Evolutionary conservation across 2,797 vertebrate genomes (phyloP), one percentile per base, ranked within the genome.

Genomic region (Schizopygopsis malacanthus): DNA sequence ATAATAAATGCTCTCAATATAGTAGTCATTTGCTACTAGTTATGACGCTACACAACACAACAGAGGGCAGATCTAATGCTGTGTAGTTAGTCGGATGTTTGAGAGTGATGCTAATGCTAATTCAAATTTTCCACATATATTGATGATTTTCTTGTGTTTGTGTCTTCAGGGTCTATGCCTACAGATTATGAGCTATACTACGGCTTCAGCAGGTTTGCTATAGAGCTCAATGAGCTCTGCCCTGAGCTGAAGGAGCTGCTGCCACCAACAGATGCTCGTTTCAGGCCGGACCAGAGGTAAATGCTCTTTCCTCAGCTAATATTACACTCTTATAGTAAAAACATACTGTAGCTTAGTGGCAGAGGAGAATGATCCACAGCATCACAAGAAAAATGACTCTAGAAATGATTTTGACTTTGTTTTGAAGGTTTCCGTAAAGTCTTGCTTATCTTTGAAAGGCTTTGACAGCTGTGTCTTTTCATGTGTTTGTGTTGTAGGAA

Each of bases 101-200:
- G 45, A 73, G 15, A 52, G 72, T 41, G 50, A 37, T 39, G 65
- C 28, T 69, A 39, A 39, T 69, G 28, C 63, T 67, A 67, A 63
- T 69, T 16, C 69, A n/a, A 43, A 72, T 71, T 39, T 69, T 69
- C 33, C 65, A 20, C 33, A 20, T 4, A 47, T 43, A 47, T 1
- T 25, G 41, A 45, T 15, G 22, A 45, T 8, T 73, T 43, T 45
- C 41, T 25, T 56, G 33, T 73, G 43, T 71, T 8, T 76, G 59
- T 79, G 39, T 80, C 41, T 77, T 4, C 88, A 99, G 98, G 98
- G 84, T 99, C 98, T 88, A 97, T 99, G 98, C 98, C 98, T 88
- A 98, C 97, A 88, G 97, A 99, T 93, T 98, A 97, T 65, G 98
- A 99, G 92, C 96, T 97, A 75, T 99, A 99, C 91, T 99, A 99